Percentiles rank a stretch among this genome's conserved stretches.
These are phyloP conservation scores for Littorina saxatilis DNA, from an alignment of 1,140 invertebrate species.

Conservation along the genomic window DNA sequence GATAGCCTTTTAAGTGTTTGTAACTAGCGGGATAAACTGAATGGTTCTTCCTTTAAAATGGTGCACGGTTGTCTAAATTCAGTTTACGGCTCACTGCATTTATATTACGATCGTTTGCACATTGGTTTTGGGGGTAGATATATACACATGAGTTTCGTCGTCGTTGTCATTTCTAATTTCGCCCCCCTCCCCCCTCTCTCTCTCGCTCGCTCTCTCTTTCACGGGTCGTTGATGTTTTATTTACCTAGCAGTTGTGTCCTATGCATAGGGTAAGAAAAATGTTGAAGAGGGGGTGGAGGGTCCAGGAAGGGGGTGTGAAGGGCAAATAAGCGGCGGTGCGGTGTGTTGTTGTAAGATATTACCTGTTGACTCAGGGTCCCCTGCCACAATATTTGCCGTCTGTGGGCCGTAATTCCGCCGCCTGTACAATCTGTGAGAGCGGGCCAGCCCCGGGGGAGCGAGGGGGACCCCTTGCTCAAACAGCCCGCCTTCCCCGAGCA, in stretches of 20 bases:
- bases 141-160: too few relatives aligned
- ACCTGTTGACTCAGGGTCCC: conserved; percentile 48
- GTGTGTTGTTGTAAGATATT: conserved; percentile 57
- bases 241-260: neutral
- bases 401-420: conserved; percentile 39
- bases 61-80: too few relatives aligned
- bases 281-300: conserved; percentile 12
- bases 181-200: neutral
- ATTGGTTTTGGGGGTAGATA: too few relatives aligned
- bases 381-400: conserved; percentile 53
- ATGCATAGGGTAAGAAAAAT: neutral
- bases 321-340: conserved; percentile 43
- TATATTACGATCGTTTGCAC: too few relatives aligned
- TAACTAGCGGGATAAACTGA: too few relatives aligned
- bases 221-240: neutral
- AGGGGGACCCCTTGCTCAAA: conserved; percentile 39
- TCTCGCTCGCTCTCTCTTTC: neutral
- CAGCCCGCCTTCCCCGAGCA: conserved; percentile 37
- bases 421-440: conserved; percentile 33
- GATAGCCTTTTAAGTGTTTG: too few relatives aligned
- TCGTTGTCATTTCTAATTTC: neutral
- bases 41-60: too few relatives aligned
- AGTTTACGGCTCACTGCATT: too few relatives aligned
- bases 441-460: conserved; percentile 17
- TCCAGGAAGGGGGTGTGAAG: conserved; percentile 40